phyloP scores from a whole-genome alignment of 2,888 invertebrate genomes.

The Erebia epiphron region DNA sequence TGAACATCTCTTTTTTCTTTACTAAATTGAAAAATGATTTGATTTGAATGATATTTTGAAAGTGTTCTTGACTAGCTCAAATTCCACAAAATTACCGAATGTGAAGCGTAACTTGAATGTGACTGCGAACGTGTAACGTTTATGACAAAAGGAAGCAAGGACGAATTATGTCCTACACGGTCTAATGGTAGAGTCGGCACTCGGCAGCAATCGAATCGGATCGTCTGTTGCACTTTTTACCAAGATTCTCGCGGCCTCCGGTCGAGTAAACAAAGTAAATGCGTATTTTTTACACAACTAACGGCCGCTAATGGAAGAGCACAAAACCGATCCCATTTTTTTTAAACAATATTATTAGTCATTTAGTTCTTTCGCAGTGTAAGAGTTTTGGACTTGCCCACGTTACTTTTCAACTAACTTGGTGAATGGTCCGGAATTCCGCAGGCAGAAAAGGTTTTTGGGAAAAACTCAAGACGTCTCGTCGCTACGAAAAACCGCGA shows the following conservation, averaged over 20 bases:
- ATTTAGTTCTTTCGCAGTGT: neutral
- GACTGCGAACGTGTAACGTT: no score
- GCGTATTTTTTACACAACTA: constrained; percentile 11
- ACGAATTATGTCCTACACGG: neutral
- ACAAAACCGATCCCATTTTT: constrained; percentile 7
- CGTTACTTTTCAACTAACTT: no score
- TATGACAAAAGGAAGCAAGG: neutral
- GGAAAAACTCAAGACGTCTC: no score
- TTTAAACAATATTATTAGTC: neutral
- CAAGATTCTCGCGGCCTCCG: constrained; percentile 15
- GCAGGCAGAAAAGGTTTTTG: no score
- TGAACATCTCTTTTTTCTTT: no score
- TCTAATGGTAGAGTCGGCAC: neutral
- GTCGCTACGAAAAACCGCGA: no score
- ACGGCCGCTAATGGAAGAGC: neutral
- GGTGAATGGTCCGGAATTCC: no score
- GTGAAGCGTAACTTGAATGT: no score
- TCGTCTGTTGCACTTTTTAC: neutral
- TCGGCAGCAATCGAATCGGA: neutral
- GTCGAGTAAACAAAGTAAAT: constrained; percentile 13
- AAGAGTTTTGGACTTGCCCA: neutral
- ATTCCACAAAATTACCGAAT: no score
- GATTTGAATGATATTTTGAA: no score
- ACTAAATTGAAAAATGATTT: no score
- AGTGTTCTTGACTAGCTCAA: no score